phyloP scores from a whole-genome alignment of 2,797 vertebrate species.

The Salarias fasciatus region DNA sequence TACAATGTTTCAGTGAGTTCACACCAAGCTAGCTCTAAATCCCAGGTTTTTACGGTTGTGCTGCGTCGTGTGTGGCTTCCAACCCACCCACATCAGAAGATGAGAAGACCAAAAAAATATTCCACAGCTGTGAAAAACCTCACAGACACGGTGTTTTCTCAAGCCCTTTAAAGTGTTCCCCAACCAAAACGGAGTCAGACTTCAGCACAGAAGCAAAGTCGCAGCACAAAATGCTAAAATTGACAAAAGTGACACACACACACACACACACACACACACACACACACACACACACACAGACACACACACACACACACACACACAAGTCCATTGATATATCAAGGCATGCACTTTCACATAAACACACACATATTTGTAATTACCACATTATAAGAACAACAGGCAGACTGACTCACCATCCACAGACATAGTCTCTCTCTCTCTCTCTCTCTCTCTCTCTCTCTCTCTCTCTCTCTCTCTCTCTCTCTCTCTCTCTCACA shows the following conservation, averaged over 20 bases:
- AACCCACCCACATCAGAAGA: conserved; percentile 28
- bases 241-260: neutral
- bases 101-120: conserved; percentile 34
- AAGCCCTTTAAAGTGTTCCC: conserved; percentile 1
- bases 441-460: no score
- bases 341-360: neutral
- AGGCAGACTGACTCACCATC: no score
- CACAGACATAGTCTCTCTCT: no score
- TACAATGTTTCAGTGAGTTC: no score
- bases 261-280: no score
- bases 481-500: no score
- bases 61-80: conserved; percentile 52
- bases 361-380: neutral
- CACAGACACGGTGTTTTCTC: conserved; percentile 2
- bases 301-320: neutral
- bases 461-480: no score
- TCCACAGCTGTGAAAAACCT: conserved; percentile 13
- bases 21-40: no score
- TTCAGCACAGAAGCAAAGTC: conserved; percentile 9
- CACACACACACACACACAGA: neutral
- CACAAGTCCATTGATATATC: no score
- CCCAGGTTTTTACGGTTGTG: neutral
- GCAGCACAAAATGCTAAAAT: neutral
- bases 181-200: conserved; percentile 20
- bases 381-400: no score